Evolutionary conservation across 2,888 invertebrate species (phyloP).

Genomic region (Acanthosepion pharaonis): DNA sequence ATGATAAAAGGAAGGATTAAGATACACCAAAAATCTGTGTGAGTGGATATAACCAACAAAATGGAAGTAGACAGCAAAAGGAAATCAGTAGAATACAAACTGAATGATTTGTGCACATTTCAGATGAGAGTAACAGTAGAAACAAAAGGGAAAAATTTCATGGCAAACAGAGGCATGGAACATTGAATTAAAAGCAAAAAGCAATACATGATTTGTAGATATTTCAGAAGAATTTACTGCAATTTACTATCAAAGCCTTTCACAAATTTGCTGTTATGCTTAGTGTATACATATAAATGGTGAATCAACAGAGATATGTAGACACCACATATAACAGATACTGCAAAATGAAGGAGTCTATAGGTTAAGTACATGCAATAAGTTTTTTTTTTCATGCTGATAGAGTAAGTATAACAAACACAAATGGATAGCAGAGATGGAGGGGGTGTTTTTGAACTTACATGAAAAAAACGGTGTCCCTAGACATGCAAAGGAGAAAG

Average conservation of each 20-base stretch:
- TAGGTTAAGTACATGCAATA: neutral
- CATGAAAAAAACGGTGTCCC: slow-evolving; percentile 2
- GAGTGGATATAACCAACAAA: neutral
- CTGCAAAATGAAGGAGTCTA: neutral
- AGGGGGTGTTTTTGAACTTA: neutral
- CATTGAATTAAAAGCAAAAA: neutral
- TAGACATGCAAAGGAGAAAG: slow-evolving; percentile 4
- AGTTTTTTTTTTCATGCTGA: neutral
- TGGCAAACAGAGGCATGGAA: slow-evolving; percentile 24
- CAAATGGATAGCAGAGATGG: neutral
- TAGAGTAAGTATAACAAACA: neutral
- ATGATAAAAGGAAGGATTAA: neutral
- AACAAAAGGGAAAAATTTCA: neutral
- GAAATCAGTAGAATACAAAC: neutral
- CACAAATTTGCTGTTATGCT: neutral
- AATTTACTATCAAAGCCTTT: neutral
- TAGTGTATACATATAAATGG: neutral
- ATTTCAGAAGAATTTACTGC: neutral
- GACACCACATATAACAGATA: neutral
- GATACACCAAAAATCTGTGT: neutral
- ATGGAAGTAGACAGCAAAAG: neutral
- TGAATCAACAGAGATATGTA: neutral
- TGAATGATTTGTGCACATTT: neutral
- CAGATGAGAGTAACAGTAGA: neutral
- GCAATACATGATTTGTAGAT: neutral